Base-by-base conservation (phyloP, 2,113 vertebrate genomes). In the Lagenorhynchus albirostris region DNA sequence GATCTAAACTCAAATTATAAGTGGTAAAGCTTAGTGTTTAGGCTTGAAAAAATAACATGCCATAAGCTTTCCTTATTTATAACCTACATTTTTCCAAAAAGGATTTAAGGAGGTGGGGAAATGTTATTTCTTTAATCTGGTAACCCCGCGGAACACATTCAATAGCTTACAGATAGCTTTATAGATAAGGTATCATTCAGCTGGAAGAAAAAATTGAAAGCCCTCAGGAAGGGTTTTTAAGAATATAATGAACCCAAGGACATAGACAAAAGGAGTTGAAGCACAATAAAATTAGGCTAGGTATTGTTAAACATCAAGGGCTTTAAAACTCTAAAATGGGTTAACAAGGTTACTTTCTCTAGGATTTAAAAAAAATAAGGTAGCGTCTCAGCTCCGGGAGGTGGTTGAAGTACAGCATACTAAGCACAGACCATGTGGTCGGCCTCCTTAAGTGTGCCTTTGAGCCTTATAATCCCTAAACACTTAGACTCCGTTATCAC, bases 401-500 rank as follows among this genome's bases (percentile, higher is more conserved):
- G 31, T 65, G 25, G 33, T 89, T 73, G 33, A 71, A 68, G 47
- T 29, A 2, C 44, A 8, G 53, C 12, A 21, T 21, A 38, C 67
- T 8, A 23, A 53, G 73, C 68, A 20, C n/a, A 82, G 47, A 91
- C 86, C 73, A 55, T 58, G 63, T 71, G 88, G 82, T 85, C 62
- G 55, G 20, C 50, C n/a, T 89, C 79, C 70, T n/a, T 38, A 55
- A 94, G 26, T 94, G 71, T 74, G 81, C 38, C 86, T 97, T 93
- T 77, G 95, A 97, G 96, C 65, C 58, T 93, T 79, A 74, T 83
- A 91, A 79, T 94, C 86, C 89, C 70, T 95, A 89, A 89, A 88
- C 44, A 94, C 79, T 95, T 86, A 50, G 89, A 97, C 97, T 98
- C 97, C 79, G 96, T 98, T 95, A 94, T 94, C 97, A 88, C 83